A percentile compares a stretch with the other conserved stretches of the same genome.
phyloP scores from a whole-genome alignment of 2,113 vertebrate species.

The Microcebus jonahi region DNA sequence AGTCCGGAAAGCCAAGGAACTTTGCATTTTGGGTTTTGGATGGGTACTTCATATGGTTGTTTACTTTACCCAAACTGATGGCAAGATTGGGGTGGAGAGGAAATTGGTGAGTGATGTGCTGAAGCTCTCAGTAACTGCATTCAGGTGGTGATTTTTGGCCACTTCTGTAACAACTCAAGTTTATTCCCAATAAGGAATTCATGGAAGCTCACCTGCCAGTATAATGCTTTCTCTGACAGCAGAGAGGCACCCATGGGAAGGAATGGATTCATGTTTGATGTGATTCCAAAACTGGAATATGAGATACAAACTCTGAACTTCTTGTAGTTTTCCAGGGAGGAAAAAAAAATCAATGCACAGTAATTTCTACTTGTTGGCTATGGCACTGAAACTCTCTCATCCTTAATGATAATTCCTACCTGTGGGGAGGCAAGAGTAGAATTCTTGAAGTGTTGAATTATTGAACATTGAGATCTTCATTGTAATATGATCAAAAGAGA shows the following conservation, averaged over 20 bases:
- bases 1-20: not conserved
- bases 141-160: not conserved
- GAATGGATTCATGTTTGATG: not conserved
- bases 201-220: not conserved
- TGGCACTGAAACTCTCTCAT: not conserved
- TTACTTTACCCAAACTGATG: not conserved
- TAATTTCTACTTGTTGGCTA: not conserved
- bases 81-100: not conserved
- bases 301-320: not conserved
- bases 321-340: not conserved
- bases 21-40: not conserved
- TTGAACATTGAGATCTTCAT: not conserved
- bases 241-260: not conserved
- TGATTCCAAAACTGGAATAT: not conserved
- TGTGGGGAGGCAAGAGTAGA: not conserved
- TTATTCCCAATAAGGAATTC: not conserved
- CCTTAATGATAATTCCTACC: not conserved
- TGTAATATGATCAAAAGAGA: not conserved
- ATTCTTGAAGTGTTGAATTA: not conserved
- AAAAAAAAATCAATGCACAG: not conserved
- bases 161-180: not conserved
- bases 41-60: not conserved
- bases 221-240: not conserved
- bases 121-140: not conserved
- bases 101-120: not conserved